Conservation (phyloP, 1,140 invertebrate genomes). For the Drosophila biarmipes region DNA sequence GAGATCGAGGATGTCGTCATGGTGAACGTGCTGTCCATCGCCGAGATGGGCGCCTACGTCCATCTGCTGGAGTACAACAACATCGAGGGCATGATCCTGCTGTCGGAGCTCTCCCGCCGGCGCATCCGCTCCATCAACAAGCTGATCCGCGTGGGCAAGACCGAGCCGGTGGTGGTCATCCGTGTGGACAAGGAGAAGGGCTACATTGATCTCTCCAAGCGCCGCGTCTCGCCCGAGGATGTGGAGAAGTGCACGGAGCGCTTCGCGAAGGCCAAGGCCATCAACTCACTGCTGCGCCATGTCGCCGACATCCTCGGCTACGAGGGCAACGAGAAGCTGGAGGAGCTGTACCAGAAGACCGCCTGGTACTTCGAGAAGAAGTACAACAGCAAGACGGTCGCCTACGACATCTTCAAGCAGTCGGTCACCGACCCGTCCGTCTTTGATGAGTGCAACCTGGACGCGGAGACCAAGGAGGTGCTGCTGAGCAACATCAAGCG, state of each 20-base stretch:
- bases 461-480: conserved; percentile 96
- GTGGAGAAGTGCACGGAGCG: conserved; percentile 99
- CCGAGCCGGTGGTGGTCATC: conserved; percentile 99
- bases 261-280: conserved; percentile 99
- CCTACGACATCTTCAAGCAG: conserved; percentile 99
- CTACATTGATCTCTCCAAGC: conserved; percentile 99
- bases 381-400: conserved; percentile 96
- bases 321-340: conserved; percentile 95
- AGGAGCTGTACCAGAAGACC: conserved; percentile 98
- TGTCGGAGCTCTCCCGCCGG: conserved; percentile 98
- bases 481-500: conserved; percentile 97
- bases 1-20: conserved; percentile 99
- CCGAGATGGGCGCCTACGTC: conserved; percentile 99
- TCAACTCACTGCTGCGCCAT: conserved; percentile 98
- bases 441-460: conserved; percentile 97
- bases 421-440: conserved; percentile 97
- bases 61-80: conserved; percentile 99
- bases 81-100: conserved; percentile 98
- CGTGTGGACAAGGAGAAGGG: conserved; percentile 99
- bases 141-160: conserved; percentile 98
- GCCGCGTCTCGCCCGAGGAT: conserved; percentile 98
- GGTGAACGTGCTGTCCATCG: conserved; percentile 99
- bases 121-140: conserved; percentile 99
- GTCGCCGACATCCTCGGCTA: conserved; percentile 98
- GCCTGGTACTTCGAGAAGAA: conserved; percentile 99